These are phyloP conservation scores for Crotophaga sulcirostris DNA, from an alignment of 2,113 vertebrate species.

Conservation along the genomic window DNA sequence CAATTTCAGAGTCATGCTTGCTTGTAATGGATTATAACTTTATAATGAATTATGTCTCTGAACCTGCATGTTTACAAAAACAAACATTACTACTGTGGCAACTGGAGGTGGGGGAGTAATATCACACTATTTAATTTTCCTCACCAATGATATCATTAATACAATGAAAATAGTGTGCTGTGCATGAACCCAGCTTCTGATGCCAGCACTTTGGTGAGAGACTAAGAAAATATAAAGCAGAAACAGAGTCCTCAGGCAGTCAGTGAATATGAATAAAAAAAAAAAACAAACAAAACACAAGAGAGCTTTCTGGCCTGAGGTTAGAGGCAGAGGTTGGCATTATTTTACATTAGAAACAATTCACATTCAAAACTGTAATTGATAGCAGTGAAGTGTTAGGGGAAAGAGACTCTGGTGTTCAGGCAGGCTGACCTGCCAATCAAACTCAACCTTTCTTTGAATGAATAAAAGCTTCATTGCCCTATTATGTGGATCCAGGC, in stretches of 20 bases:
- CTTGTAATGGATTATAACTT: slow-evolving; percentile 69
- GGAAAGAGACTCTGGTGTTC: slow-evolving; percentile 71
- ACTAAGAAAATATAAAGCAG: slow-evolving; percentile 58
- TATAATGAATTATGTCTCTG: slow-evolving; percentile 58
- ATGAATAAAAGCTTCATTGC: slow-evolving; percentile 83
- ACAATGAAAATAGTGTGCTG: slow-evolving; percentile 65
- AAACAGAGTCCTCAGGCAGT: slow-evolving; percentile 58
- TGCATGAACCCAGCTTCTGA: slow-evolving; percentile 42
- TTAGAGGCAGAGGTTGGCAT: slow-evolving; percentile 81
- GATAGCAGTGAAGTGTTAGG: slow-evolving; percentile 83
- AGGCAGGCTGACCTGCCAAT: slow-evolving; percentile 84
- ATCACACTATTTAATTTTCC: slow-evolving; percentile 58
- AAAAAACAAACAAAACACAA: slow-evolving; percentile 44
- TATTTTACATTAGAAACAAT: slow-evolving; percentile 90
- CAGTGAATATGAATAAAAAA: slow-evolving; percentile 37
- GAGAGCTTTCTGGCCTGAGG: slow-evolving; percentile 79
- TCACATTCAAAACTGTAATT: slow-evolving; percentile 89
- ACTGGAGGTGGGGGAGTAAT: not conserved
- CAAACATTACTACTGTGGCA: not conserved
- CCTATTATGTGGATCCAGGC: slow-evolving; percentile 79
- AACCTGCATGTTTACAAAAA: slow-evolving; percentile 4
- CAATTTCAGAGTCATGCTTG: slow-evolving; percentile 66
- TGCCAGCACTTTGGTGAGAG: slow-evolving; percentile 57
- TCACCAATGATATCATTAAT: slow-evolving; percentile 60
- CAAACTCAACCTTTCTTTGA: slow-evolving; percentile 82